Evolutionary conservation across 2,888 invertebrate species (phyloP).

Genomic region (Protodeltote pygarga): DNA sequence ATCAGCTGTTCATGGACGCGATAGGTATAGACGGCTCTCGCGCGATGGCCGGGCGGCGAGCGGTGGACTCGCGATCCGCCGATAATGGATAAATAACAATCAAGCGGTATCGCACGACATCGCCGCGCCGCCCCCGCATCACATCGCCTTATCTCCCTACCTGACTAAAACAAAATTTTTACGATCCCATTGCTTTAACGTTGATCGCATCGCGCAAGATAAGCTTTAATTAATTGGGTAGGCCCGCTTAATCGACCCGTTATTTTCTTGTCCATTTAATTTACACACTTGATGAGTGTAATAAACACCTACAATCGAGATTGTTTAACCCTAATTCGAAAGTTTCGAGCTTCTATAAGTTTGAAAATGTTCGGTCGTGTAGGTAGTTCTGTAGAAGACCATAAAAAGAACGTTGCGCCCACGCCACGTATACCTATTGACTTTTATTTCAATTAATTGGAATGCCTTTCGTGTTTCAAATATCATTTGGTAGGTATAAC

Average conservation of each 20-base stretch:
- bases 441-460: conserved; percentile 34
- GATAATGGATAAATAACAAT: conserved; percentile 79
- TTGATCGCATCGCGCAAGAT: conserved; percentile 67
- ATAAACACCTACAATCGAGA: conserved; percentile 72
- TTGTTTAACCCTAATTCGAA: conserved; percentile 64
- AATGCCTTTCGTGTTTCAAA: conserved; percentile 8
- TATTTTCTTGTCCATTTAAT: conserved; percentile 73
- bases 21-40: conserved; percentile 63
- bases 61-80: conserved; percentile 66
- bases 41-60: no score
- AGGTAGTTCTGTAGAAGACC: conserved; percentile 30
- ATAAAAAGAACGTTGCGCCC: conserved; percentile 39
- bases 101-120: conserved; percentile 72
- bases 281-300: conserved; percentile 70
- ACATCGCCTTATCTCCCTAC: conserved; percentile 59
- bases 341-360: conserved; percentile 56
- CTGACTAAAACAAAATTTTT: conserved; percentile 68
- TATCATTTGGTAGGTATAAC: conserved; percentile 11
- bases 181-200: conserved; percentile 69
- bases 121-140: conserved; percentile 54
- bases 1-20: conserved; percentile 58
- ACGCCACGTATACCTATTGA: no score
- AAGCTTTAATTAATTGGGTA: conserved; percentile 76
- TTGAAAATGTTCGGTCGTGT: conserved; percentile 29
- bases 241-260: conserved; percentile 69